Evolutionary conservation across 92 coral and sea anemone genomes (phyloP), one percentile per base, ranked within the genome.

Genomic region (Virgularia gustaviana): DNA sequence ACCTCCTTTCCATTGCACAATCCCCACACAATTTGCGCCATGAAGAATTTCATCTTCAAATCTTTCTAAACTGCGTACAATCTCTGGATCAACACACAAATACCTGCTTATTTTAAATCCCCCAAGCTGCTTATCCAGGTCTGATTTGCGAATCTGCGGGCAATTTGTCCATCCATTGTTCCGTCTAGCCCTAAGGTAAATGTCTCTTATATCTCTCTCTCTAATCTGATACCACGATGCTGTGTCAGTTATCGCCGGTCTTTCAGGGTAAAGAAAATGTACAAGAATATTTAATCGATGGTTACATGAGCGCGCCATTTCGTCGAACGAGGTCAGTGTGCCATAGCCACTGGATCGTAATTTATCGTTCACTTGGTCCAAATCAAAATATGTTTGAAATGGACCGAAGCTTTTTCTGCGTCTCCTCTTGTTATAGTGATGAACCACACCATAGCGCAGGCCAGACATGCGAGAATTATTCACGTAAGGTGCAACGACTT

Each of bases 381-480:
- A 42, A 54, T 92, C 70, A 58, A 87, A 92, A 72, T 92, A 92
- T 29, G 75, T 84, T n/a, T 82, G 73, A 43, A 92, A 72, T 27
- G 86, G 88, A 42, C 85, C 81, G 73, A 86, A 92, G 31, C 63
- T 83, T 45, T 38, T 68, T 30, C 62, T 71, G 25, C 60, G 57
- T 36, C 71, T 63, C 72, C 76, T 83, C 37, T 94, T 87, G 56
- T 65, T 70, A 51, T 72, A 81, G n/a, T n/a, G n/a, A 65, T 89
- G 96, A 24, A 92, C 90, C 15, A 92, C 96, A 0, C 98, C 98
- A 3, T 84, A 75, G 9, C 87, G 85, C 24, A 89, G 70, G 13
- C 98, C 98, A 11, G 96, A 87, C 98, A 92, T 92, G 4, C 98
- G 84, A 11, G 98, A 92, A 63, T 92, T 89, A 62, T 92, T 92